phyloP scores from a whole-genome alignment of 2,888 invertebrate genomes.

The Liodrosophila aerea region DNA sequence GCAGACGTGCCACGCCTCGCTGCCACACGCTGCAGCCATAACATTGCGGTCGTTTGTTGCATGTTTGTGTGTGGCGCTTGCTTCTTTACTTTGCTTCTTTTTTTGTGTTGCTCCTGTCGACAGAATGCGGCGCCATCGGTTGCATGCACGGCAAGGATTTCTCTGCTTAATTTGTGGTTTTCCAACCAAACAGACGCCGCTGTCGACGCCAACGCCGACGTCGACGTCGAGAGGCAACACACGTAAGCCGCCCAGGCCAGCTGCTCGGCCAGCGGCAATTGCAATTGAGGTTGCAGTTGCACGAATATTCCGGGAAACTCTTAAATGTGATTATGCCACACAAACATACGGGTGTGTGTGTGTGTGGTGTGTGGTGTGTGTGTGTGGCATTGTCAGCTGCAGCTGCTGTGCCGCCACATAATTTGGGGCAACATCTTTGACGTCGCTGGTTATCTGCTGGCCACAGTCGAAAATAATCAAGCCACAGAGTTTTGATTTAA shows the following conservation, averaged over 20 bases:
- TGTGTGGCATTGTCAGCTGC: constrained; percentile 17
- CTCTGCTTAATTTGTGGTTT: constrained; percentile 77
- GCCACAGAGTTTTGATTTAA: constrained; percentile 63
- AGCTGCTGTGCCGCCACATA: constrained; percentile 24
- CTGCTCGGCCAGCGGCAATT: constrained; percentile 38
- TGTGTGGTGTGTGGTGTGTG: background rate
- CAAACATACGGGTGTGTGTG: constrained; percentile 2
- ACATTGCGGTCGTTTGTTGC: constrained; percentile 73
- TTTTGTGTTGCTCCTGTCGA: constrained; percentile 12
- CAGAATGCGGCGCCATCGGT: constrained; percentile 69
- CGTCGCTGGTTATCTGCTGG: constrained; percentile 8
- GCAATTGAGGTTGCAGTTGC: constrained; percentile 73
- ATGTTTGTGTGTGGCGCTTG: constrained; percentile 63
- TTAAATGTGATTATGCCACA: constrained; percentile 73
- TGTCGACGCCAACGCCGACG: no score
- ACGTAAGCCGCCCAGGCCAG: constrained; percentile 31
- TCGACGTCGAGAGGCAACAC: constrained; percentile 9
- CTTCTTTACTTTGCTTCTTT: constrained; percentile 18
- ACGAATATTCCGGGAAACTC: constrained; percentile 72
- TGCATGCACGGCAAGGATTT: constrained; percentile 73
- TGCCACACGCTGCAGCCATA: constrained; percentile 65
- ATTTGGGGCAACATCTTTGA: constrained; percentile 14
- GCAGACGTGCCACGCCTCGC: constrained; percentile 66
- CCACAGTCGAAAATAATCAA: constrained; percentile 22
- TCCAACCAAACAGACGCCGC: constrained; percentile 71